These are phyloP conservation scores for Melanotaenia pygmaea DNA, from an alignment of 2,797 vertebrate genomes.

Conservation along the genomic window DNA sequence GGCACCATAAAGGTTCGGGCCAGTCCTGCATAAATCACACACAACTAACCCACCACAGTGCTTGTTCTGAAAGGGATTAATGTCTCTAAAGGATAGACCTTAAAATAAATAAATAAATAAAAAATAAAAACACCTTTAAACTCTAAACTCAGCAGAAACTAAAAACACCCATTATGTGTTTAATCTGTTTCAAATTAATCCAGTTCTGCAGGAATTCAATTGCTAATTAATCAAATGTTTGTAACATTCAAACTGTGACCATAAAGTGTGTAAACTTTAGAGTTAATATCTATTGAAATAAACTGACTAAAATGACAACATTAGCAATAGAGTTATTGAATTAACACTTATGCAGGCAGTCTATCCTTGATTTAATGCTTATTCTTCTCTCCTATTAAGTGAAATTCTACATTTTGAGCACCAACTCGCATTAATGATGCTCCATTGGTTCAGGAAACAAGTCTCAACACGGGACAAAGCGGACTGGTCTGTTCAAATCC, in stretches of 20 bases:
- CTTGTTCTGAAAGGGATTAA: not conserved
- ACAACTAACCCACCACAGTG: not conserved
- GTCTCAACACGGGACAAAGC: conserved; percentile 46
- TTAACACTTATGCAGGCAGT: not conserved
- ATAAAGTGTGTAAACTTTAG: too few species aligned
- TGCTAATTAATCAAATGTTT: not conserved
- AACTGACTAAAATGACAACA: not conserved
- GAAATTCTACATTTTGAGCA: not conserved
- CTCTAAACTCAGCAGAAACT: not conserved
- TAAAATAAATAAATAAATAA: not conserved
- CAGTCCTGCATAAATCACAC: conserved; percentile 2
- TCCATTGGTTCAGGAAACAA: conserved; percentile 28
- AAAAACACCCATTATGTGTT: not conserved
- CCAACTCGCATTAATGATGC: conserved; percentile 15
- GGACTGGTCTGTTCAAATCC: conserved; percentile 24
- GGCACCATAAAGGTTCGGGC: too few species aligned
- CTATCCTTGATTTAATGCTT: not conserved
- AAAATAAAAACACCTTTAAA: not conserved
- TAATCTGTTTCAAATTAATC: not conserved
- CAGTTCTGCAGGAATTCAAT: not conserved
- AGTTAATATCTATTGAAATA: too few species aligned
- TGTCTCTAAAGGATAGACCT: conserved; percentile 5
- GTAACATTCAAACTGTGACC: too few species aligned
- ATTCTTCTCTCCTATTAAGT: not conserved
- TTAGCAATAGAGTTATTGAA: not conserved